A percentile compares a stretch with the other conserved stretches of the same genome.
Conservation (phyloP, 2,113 vertebrate species). For the Otocyon megalotis region DNA sequence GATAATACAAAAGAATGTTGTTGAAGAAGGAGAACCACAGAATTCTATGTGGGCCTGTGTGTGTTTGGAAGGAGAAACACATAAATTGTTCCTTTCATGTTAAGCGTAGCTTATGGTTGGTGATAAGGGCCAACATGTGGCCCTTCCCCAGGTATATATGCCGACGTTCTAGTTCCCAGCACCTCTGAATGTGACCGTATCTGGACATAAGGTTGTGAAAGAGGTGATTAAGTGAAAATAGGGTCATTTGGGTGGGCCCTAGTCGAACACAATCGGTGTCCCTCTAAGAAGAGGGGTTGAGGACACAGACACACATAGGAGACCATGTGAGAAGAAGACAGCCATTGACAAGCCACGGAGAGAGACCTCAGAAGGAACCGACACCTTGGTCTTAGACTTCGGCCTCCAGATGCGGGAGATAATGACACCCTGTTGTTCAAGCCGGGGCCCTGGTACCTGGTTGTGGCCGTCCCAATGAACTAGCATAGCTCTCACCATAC, state of each 20-base stretch:
- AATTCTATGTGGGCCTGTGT: not conserved
- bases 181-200: not conserved
- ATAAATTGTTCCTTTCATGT: too few relatives aligned
- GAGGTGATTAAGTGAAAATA: not conserved
- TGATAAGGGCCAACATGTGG: not conserved
- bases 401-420: not conserved
- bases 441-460: fast-evolving
- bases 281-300: not conserved
- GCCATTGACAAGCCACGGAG: too few relatives aligned
- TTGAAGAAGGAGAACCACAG: not conserved
- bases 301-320: not conserved
- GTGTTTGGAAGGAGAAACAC: too few relatives aligned
- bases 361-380: not conserved
- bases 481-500: not conserved
- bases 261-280: not conserved
- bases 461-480: fast-evolving
- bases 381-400: not conserved
- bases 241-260: too few relatives aligned
- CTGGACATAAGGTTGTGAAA: not conserved
- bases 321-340: fast-evolving
- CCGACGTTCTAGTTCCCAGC: too few relatives aligned
- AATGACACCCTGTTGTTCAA: too few relatives aligned
- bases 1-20: not conserved
- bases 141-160: not conserved
- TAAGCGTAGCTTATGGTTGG: not conserved